Percentiles rank a stretch among this genome's conserved stretches.
phyloP scores from a whole-genome alignment of 2,797 vertebrate genomes.

The Pristis pectinata region DNA sequence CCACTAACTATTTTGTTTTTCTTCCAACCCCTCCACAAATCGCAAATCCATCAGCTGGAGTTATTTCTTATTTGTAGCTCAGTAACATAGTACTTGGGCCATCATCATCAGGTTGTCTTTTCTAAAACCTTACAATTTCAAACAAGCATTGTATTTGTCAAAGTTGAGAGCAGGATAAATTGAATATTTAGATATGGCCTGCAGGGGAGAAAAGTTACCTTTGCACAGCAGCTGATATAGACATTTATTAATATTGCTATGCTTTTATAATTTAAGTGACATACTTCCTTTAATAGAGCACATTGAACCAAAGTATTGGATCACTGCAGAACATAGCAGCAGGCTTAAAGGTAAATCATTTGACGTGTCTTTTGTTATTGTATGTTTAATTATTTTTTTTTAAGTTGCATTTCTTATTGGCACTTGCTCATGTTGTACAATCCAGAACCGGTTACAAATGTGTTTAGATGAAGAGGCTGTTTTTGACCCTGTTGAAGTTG shows the following conservation, averaged over 20 bases:
- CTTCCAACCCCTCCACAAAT: too few species aligned
- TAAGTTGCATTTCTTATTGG: not conserved
- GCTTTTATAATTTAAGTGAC: not conserved
- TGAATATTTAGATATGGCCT: not conserved
- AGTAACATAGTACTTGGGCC: not conserved
- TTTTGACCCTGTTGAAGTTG: not conserved
- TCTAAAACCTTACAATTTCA: not conserved
- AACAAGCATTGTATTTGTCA: not conserved
- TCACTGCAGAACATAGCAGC: conserved; percentile 66
- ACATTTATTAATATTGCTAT: not conserved
- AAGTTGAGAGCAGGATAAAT: not conserved
- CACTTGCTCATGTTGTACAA: not conserved
- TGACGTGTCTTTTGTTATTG: not conserved
- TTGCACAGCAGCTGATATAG: not conserved
- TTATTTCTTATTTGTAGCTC: not conserved
- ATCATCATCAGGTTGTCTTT: not conserved
- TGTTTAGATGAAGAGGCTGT: too few species aligned
- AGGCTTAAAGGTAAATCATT: conserved; percentile 64
- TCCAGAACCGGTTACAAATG: too few species aligned
- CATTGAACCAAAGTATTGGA: conserved; percentile 70
- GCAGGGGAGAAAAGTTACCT: not conserved
- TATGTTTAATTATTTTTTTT: not conserved
- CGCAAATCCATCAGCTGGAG: not conserved
- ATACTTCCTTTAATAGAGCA: conserved; percentile 55
- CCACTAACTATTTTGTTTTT: too few species aligned